Evolutionary conservation across 2,113 vertebrate genomes (phyloP).

Genomic region (Candoia aspera): DNA sequence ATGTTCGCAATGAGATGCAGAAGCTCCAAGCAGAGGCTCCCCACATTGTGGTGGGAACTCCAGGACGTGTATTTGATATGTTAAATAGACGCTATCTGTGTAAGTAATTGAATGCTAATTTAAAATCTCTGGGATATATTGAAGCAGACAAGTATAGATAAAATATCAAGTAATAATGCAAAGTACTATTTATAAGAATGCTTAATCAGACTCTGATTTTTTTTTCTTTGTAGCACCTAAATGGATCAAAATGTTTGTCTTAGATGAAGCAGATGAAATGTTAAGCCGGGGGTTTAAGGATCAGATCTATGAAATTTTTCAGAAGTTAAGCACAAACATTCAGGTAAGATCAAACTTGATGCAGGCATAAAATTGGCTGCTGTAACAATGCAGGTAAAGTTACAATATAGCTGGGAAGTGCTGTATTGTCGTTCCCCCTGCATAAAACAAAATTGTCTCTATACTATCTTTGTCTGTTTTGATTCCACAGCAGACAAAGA

Average conservation of each 20-base stretch:
- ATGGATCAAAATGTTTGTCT: constrained; percentile 99
- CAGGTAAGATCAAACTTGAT: constrained; percentile 75
- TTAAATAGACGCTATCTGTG: constrained; percentile 86
- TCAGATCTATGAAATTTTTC: constrained; percentile 99
- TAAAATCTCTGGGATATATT: background rate
- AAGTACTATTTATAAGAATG: background rate
- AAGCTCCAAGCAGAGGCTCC: constrained; percentile 87
- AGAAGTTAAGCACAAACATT: constrained; percentile 96
- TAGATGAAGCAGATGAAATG: constrained; percentile 99
- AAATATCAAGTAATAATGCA: background rate
- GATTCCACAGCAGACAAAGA: constrained; percentile 39
- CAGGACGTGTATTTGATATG: constrained; percentile 89
- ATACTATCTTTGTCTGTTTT: constrained; percentile 50
- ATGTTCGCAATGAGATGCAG: constrained; percentile 89
- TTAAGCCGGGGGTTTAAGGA: constrained; percentile 98
- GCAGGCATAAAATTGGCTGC: rapidly evolving
- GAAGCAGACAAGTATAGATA: background rate
- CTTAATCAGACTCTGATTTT: rapidly evolving
- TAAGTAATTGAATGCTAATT: constrained; percentile 66
- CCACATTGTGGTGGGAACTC: constrained; percentile 88
- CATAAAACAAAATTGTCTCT: constrained; percentile 7
- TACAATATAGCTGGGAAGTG: constrained; percentile 30
- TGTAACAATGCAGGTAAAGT: background rate
- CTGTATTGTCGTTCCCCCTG: constrained; percentile 50
- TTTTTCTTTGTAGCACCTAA: constrained; percentile 80